Evolutionary conservation across 2,797 vertebrate genomes (phyloP), one percentile per base, ranked within the genome.

Genomic region (Sparus aurata): DNA sequence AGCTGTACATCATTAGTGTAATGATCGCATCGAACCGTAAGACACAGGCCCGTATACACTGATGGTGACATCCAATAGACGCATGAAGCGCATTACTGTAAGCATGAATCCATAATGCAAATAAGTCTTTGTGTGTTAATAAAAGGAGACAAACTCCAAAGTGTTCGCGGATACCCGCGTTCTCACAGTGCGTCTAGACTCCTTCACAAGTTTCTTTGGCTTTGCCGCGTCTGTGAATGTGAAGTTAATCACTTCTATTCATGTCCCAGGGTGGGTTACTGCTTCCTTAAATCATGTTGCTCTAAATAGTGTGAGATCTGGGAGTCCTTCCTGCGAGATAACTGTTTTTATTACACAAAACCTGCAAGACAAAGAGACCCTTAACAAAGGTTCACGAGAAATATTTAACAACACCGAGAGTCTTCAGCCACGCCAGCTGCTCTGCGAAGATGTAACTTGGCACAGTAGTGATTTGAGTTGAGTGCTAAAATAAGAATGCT

Each of bases 1-100:
- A 90, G 87, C 72, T 41, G 67, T 86, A 80, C 86, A 88, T 92
- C 88, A 91, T 91, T 87, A 87, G 77, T 67, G 86, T 82, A 91
- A 91, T 82, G 90, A 91, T 89, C 54, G 64, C 64, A 86, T 80
- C 52, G 60, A 92, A 79, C 86, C 77, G 75, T 70, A 82, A 85
- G 79, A 88, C 80, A 83, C 75, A 66, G 8, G 75, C 70, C 80
- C 87, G 77, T 84, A 71, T 85, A 89, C 76, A 58, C 13, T 66
- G 71, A 79, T 82, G 65, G 59, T 86, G 80, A 88, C 82, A 79
- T 73, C 70, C 67, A 81, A 77, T 57, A 65, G 57, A 82, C 18
- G 18, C 74, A 80, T 75, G 83, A 61, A 63, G 43, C 69, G 52
- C 74, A 62, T 82, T 65, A 75, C 66, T 77, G 52, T 25, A 45